These are phyloP conservation scores for Enteromius afrohamiltoni DNA, from an alignment of 2,797 vertebrate species.

Conservation along the genomic window DNA sequence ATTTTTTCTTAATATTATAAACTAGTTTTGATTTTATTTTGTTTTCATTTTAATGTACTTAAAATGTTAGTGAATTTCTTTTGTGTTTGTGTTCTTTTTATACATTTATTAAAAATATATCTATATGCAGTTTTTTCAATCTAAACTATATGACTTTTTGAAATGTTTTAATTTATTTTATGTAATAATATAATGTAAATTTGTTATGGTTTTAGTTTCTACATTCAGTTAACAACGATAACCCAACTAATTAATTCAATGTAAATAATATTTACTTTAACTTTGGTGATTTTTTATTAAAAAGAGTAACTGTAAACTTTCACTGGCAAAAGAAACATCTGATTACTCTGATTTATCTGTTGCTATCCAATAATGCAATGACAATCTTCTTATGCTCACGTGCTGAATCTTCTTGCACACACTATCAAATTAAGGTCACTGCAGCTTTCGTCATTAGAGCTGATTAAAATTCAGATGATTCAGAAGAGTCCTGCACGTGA, in stretches of 20 bases:
- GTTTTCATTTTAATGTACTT: background rate
- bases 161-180: background rate
- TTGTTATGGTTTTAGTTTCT: background rate
- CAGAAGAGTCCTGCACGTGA: slow-evolving; percentile 30
- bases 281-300: background rate
- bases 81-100: background rate
- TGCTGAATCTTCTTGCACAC: slow-evolving; percentile 19
- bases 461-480: slow-evolving; percentile 36
- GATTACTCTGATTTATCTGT: background rate
- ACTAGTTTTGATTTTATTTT: background rate
- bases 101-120: background rate
- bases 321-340: background rate
- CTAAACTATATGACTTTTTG: background rate
- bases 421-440: slow-evolving; percentile 20
- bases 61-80: background rate
- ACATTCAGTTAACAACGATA: background rate
- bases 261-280: background rate
- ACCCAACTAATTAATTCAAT: background rate
- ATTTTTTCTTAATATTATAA: background rate
- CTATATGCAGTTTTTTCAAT: background rate
- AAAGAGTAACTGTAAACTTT: background rate
- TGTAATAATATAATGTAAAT: background rate
- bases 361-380: background rate
- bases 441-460: background rate
- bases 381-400: slow-evolving; percentile 17